Base-by-base conservation (phyloP, 37 sponge, comb jelly and placozoan genomes). In the Halisarca cf. caerulea region DNA sequence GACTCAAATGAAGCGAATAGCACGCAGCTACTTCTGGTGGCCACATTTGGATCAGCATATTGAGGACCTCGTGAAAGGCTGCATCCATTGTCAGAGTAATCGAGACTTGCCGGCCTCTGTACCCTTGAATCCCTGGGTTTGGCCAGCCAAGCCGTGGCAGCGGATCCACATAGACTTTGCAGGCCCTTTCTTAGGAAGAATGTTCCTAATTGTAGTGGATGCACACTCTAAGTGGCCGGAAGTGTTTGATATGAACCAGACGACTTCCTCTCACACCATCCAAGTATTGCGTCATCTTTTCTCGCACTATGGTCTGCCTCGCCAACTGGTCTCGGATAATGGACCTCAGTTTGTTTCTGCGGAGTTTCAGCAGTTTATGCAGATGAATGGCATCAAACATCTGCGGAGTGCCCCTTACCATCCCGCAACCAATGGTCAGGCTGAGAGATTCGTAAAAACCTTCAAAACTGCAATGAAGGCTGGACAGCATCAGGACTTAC, bases 361-460 rank as follows among this genome's bases (percentile, higher is more conserved):
- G 11, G 78, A 77, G 51, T 77, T 77, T 5, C 14, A 24, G 1
- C 51, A 45, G 44, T 77, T 77, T 38, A 9, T 40, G 44, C 8
- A 2, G 17, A 5, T 24, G n/a, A 38, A 77, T 39, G 78, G 78
- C 21, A 37, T 77, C 15, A 40, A 39, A 27, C 81, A 80, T 38
- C 27, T 80, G 1, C 33, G 59, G 8, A 36, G 61, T 4, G 11
- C 60, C 0, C 81, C 78, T 47, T 77, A 77, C 37, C 78, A 77
- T 77, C 78, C 78, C 3, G 23, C 78, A 1, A 59, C 79, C n/a
- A 85, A 85, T 66, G 78, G 78, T 28, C 42, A 34, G 36, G 83
- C 68, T 33, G 83, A 82, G 28, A 24, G 69, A 25, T 21, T 62
- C 0, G 83, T 82, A 20, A 60, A 82, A 39, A 82, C 66, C 4